Conservation (phyloP, 2,113 vertebrate species). For the Cochlearius cochlearius region DNA sequence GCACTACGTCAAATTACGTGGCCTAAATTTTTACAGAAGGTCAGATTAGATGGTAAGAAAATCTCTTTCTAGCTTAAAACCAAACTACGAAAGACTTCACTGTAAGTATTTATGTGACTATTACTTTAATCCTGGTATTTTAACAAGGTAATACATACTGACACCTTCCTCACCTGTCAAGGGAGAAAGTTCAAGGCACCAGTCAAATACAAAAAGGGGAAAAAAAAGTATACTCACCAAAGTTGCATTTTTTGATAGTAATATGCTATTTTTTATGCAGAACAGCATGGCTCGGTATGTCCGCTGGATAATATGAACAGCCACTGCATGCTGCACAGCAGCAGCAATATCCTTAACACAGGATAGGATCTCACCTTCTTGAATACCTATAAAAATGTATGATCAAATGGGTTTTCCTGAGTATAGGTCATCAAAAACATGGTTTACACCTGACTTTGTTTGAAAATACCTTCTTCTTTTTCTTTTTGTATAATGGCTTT, state of each 20-base stretch:
- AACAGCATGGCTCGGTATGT: conserved; percentile 91
- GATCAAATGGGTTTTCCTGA: background rate
- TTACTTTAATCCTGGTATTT: background rate
- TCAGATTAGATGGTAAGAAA: background rate
- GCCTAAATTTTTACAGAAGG: background rate
- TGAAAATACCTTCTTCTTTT: conserved; percentile 85
- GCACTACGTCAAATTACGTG: background rate
- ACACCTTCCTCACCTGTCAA: background rate
- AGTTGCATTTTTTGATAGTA: conserved; percentile 71
- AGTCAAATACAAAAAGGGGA: background rate
- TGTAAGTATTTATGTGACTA: background rate
- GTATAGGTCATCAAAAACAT: background rate
- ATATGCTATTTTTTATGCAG: conserved; percentile 77
- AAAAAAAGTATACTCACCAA: conserved; percentile 76
- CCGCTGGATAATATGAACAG: conserved; percentile 82
- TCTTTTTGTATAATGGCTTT: conserved; percentile 80
- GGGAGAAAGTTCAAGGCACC: background rate
- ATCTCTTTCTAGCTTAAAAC: background rate
- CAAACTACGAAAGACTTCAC: background rate
- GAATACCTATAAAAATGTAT: conserved; percentile 72
- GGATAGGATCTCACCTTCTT: conserved; percentile 80
- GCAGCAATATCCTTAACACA: conserved; percentile 88
- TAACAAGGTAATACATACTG: background rate
- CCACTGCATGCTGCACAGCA: conserved; percentile 79
- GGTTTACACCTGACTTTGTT: background rate